Conservation (phyloP, 2,113 vertebrate species). For the Puntigrus tetrazona region DNA sequence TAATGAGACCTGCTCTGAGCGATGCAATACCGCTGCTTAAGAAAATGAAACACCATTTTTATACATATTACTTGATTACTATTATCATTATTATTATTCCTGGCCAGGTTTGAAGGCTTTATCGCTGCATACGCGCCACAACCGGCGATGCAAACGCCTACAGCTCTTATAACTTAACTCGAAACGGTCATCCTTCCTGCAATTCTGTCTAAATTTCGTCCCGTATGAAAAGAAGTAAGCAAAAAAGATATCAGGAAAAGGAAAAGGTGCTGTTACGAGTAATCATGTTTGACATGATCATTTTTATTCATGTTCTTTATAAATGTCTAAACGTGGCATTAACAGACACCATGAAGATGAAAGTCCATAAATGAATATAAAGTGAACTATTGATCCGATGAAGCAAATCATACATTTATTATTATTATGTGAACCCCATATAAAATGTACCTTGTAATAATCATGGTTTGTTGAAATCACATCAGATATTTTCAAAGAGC, state of each 20-base stretch:
- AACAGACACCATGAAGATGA: background rate
- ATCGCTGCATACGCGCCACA: background rate
- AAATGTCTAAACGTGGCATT: background rate
- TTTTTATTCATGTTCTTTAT: no score
- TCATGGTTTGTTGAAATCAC: background rate
- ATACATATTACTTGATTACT: background rate
- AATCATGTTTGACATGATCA: background rate
- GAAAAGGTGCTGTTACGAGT: no score
- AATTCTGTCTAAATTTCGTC: background rate
- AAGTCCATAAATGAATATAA: background rate
- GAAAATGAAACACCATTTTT: background rate
- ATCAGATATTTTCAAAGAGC: background rate
- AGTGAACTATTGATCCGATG: background rate
- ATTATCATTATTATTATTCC: background rate
- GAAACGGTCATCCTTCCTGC: background rate
- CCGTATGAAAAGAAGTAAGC: background rate
- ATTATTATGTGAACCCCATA: background rate
- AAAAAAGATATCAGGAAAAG: background rate
- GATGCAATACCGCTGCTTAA: background rate
- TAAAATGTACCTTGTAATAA: background rate
- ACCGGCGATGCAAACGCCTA: background rate
- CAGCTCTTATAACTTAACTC: background rate
- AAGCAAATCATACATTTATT: background rate
- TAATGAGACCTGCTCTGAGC: constrained; percentile 16
- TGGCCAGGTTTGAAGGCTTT: no score